These are phyloP conservation scores for Nycticebus coucang DNA, from an alignment of 2,113 vertebrate species.

Conservation along the genomic window DNA sequence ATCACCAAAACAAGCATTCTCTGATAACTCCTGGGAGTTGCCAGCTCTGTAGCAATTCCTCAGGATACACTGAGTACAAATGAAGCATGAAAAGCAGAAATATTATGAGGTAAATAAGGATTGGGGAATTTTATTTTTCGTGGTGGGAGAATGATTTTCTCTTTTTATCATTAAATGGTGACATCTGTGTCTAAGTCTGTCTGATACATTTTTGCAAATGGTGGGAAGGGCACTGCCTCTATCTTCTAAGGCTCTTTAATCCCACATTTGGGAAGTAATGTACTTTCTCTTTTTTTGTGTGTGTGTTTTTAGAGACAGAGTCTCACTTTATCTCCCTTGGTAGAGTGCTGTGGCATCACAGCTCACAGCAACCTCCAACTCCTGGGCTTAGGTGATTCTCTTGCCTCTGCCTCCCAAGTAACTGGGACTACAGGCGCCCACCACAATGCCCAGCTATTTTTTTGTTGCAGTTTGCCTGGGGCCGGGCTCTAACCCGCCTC, in stretches of 20 bases:
- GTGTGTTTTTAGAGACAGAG: too few relatives aligned
- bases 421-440: too few relatives aligned
- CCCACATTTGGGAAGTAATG: background rate
- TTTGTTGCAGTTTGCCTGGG: too few relatives aligned
- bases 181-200: background rate
- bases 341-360: too few relatives aligned
- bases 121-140: background rate
- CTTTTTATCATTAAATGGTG: background rate
- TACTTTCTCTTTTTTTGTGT: background rate
- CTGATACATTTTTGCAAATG: background rate
- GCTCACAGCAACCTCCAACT: too few relatives aligned
- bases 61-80: conserved; percentile 10
- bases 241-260: background rate
- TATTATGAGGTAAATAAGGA: background rate
- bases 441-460: too few relatives aligned
- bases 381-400: too few relatives aligned
- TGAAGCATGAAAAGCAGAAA: conserved; percentile 56
- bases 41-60: background rate
- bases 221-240: background rate
- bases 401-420: too few relatives aligned
- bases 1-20: background rate
- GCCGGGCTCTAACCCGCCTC: too few relatives aligned
- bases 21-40: background rate
- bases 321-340: too few relatives aligned
- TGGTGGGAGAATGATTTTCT: background rate